A percentile compares a stretch with the other conserved stretches of the same genome.
Evolutionary conservation across 1,140 invertebrate species (phyloP).

Genomic region (Microplitis mediator): DNA sequence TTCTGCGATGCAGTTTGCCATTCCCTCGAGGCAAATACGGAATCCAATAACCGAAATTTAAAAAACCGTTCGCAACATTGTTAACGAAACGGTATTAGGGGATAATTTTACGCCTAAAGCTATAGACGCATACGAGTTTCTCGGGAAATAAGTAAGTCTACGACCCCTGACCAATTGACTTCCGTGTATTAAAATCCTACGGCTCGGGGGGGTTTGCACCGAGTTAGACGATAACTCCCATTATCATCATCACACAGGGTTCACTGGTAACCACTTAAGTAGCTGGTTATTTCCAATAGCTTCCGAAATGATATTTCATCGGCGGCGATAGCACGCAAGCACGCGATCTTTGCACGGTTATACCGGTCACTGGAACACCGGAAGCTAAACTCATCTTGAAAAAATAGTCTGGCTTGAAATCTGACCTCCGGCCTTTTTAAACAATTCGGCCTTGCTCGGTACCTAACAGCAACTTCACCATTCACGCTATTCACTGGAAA

Average conservation of each 20-base stretch:
- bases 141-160: too few species aligned
- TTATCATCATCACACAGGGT: too few species aligned
- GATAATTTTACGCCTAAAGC: too few species aligned
- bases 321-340: conserved; percentile 43
- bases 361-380: conserved; percentile 21
- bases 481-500: background rate
- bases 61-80: too few species aligned
- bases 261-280: conserved; percentile 22
- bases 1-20: too few species aligned
- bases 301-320: conserved; percentile 53
- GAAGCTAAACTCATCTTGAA: background rate
- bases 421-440: background rate
- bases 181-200: conserved; percentile 6
- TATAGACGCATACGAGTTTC: too few species aligned
- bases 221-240: conserved; percentile 5
- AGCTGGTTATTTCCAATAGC: conserved; percentile 34
- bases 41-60: too few species aligned
- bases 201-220: background rate
- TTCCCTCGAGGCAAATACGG: too few species aligned
- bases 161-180: background rate
- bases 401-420: background rate
- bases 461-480: too few species aligned
- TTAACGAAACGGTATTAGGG: too few species aligned
- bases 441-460: background rate
- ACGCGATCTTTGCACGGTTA: conserved; percentile 39